Evolutionary conservation across 2,113 vertebrate species (phyloP).

Genomic region (Rhea pennata): DNA sequence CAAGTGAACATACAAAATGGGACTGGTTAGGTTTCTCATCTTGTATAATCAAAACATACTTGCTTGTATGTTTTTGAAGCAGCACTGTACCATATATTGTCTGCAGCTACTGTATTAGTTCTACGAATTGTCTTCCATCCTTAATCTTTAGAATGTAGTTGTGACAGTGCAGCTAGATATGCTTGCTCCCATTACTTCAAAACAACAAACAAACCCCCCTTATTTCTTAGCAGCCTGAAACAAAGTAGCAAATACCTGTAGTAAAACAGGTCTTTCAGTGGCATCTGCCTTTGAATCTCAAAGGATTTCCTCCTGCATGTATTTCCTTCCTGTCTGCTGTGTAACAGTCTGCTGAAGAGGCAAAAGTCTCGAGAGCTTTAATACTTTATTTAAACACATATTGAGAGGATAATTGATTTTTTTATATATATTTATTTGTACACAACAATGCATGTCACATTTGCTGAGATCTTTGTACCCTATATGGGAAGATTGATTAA

Average conservation of each 20-base stretch:
- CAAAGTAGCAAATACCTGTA: background rate
- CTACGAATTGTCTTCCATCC: background rate
- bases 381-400: background rate
- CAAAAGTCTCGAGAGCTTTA: background rate
- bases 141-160: background rate
- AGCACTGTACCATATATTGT: background rate
- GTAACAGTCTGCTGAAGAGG: background rate
- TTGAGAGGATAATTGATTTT: background rate
- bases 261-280: background rate
- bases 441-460: background rate
- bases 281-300: background rate
- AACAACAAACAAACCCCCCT: fast-evolving
- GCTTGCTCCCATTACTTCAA: background rate
- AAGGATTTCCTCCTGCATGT: background rate
- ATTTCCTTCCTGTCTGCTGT: background rate
- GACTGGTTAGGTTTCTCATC: background rate
- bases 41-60: too few relatives aligned
- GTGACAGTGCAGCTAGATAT: background rate
- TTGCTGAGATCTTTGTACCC: background rate
- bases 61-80: background rate
- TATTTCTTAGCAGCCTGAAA: background rate
- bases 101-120: background rate
- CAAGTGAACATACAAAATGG: background rate
- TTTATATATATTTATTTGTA: background rate
- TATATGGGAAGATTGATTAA: background rate